phyloP scores from a whole-genome alignment of 2,797 vertebrate species.

The Mastacembelus armatus region DNA sequence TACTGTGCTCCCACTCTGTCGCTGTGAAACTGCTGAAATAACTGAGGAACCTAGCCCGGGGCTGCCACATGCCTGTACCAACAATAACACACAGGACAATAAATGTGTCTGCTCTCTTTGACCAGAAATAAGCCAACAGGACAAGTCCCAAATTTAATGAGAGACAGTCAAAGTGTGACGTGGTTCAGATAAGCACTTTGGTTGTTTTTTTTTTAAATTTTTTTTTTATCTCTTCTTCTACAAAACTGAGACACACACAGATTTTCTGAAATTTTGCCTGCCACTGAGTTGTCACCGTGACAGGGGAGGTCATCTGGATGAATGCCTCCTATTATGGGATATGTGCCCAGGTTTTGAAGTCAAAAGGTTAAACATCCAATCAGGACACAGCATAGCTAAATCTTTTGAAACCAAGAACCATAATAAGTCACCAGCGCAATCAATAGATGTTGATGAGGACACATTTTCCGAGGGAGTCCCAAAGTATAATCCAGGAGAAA shows the following conservation, averaged over 20 bases:
- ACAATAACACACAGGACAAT: conserved; percentile 4
- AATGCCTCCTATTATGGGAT: conserved; percentile 56
- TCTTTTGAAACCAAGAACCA: conserved; percentile 36
- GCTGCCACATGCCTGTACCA: neutral
- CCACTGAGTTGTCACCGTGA: conserved; percentile 20
- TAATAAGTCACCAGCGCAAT: conserved; percentile 39
- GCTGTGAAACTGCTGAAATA: conserved; percentile 31
- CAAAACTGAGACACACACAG: conserved; percentile 23
- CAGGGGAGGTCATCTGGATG: conserved; percentile 59
- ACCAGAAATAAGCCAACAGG: conserved; percentile 21
- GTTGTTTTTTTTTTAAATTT: conserved; percentile 37
- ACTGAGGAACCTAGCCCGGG: conserved; percentile 20
- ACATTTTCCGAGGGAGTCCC: neutral
- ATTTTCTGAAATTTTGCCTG: conserved; percentile 44
- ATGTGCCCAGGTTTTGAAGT: conserved; percentile 48
- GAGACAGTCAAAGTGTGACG: conserved; percentile 20
- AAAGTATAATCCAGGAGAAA: conserved; percentile 7
- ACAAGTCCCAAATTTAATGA: conserved; percentile 29
- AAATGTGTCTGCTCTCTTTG: conserved; percentile 29
- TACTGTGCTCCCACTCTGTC: conserved; percentile 20
- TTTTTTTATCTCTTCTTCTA: conserved; percentile 34
- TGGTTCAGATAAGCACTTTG: conserved; percentile 45
- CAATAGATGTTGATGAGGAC: conserved; percentile 44
- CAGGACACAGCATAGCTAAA: conserved; percentile 41
- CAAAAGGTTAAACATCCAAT: conserved; percentile 71